A percentile compares a stretch with the other conserved stretches of the same genome.
phyloP scores from a whole-genome alignment of 2,113 vertebrate genomes.

The rabbit (Oryctolagus cuniculus) region mOryCun1.1 NC_091442.1:13856001-13856500 shows the following conservation, averaged over 20 bases:
- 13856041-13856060: background rate
- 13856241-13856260: background rate
- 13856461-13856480: background rate
- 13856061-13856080: background rate
- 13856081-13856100: background rate
- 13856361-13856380: conserved; percentile 48
- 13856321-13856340: conserved; percentile 82
- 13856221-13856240: conserved; percentile 30
- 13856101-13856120: background rate
- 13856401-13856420: background rate
- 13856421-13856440: background rate
- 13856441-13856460: background rate
- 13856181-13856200: background rate
- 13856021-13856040: background rate
- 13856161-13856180: background rate
- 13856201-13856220: background rate
- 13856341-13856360: conserved; percentile 80
- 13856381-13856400: background rate
- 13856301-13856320: conserved; percentile 74
- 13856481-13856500: background rate
- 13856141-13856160: background rate
- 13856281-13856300: conserved; percentile 71
- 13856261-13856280: background rate
- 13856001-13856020: conserved; percentile 31
- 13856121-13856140: background rate